Percentiles rank a stretch among this genome's conserved stretches.
Conservation (phyloP, 2,888 invertebrate genomes). For the Emesis russula region DNA sequence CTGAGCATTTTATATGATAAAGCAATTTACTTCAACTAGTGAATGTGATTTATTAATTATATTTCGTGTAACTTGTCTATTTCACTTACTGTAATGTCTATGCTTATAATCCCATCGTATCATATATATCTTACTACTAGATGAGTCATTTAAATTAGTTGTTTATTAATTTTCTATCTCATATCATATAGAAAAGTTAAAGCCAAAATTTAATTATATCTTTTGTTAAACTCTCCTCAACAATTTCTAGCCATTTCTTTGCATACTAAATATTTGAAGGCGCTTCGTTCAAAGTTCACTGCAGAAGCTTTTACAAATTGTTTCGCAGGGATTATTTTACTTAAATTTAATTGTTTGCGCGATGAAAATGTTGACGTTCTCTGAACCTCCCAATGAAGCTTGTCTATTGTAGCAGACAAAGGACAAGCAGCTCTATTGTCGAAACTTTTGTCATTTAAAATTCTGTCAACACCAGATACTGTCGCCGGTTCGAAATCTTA, state of each 20-base stretch:
- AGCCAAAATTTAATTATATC: too few relatives aligned
- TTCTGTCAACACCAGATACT: constrained; percentile 46
- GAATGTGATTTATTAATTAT: too few relatives aligned
- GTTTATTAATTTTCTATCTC: too few relatives aligned
- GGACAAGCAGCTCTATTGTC: constrained; percentile 69
- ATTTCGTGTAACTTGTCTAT: too few relatives aligned
- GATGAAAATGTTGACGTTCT: constrained; percentile 75
- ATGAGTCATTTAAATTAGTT: too few relatives aligned
- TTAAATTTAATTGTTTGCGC: constrained; percentile 87
- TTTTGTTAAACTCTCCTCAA: not conserved
- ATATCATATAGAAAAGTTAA: too few relatives aligned
- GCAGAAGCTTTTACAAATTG: constrained; percentile 81
- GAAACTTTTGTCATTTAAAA: constrained; percentile 77
- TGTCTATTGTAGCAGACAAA: constrained; percentile 58
- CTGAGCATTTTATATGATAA: too few relatives aligned
- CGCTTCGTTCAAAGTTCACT: constrained; percentile 77
- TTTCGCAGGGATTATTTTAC: constrained; percentile 87
- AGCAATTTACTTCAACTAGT: too few relatives aligned
- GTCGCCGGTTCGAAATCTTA: constrained; percentile 35
- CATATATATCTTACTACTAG: too few relatives aligned
- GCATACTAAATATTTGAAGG: constrained; percentile 11
- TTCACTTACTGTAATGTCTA: too few relatives aligned
- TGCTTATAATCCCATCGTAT: too few relatives aligned
- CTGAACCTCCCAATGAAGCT: constrained; percentile 50
- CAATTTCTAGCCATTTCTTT: not conserved